Percentiles rank a stretch among this genome's conserved stretches.
phyloP scores from a whole-genome alignment of 2,797 vertebrate genomes.

The Molossus molossus region DNA sequence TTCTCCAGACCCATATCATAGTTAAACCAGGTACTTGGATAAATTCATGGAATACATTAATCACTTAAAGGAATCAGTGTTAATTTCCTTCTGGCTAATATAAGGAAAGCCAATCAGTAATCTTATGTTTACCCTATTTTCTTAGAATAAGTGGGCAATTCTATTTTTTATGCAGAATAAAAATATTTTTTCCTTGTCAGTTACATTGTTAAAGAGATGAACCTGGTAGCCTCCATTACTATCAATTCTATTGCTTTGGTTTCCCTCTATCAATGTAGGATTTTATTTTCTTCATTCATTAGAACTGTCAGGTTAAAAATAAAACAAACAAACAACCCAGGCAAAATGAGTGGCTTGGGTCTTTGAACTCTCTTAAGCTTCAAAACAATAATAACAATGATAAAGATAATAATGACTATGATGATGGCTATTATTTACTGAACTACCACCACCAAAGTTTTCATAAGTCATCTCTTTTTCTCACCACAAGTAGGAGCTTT shows the following conservation, averaged over 20 bases:
- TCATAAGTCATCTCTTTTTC: slow-evolving; percentile 1
- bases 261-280: background rate
- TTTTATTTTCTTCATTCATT: slow-evolving; percentile 51
- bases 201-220: background rate
- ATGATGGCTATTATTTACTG: background rate
- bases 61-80: background rate
- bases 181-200: background rate
- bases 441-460: background rate
- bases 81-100: background rate
- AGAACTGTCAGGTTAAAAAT: slow-evolving; percentile 17
- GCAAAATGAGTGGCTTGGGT: background rate
- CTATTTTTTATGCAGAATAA: background rate
- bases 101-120: background rate
- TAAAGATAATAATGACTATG: background rate
- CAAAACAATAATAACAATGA: background rate
- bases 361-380: background rate
- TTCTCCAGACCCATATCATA: background rate
- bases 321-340: background rate
- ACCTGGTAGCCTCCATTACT: background rate
- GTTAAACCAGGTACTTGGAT: background rate
- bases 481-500: background rate
- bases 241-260: background rate
- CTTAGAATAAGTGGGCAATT: background rate
- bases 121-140: slow-evolving; percentile 38
- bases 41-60: background rate